Conservation (phyloP, 2,888 invertebrate genomes). For the Crocallis elinguaria region DNA sequence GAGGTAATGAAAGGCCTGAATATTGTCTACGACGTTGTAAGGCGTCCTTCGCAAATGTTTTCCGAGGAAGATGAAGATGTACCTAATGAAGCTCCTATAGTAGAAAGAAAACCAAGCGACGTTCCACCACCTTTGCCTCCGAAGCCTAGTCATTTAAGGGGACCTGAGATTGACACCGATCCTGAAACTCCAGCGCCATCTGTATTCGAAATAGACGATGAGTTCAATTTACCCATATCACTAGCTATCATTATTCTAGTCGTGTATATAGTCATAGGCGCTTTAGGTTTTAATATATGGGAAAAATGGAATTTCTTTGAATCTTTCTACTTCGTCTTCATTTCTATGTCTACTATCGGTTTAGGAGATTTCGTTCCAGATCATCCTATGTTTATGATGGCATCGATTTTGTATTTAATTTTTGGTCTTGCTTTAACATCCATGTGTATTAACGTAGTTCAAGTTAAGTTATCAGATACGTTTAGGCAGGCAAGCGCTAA, state of each 20-base stretch:
- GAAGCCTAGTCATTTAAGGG: slow-evolving; percentile 63
- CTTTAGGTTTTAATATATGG: slow-evolving; percentile 90
- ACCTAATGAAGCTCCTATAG: slow-evolving; percentile 46
- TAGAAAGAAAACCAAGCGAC: slow-evolving; percentile 68
- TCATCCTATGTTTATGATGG: slow-evolving; percentile 95
- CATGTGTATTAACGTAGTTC: slow-evolving; percentile 98
- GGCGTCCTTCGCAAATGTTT: slow-evolving; percentile 88
- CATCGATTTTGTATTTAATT: slow-evolving; percentile 95
- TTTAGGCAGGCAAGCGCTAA: slow-evolving; percentile 94
- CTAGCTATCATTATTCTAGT: slow-evolving; percentile 93
- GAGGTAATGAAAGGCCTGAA: slow-evolving; percentile 94
- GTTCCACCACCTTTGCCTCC: slow-evolving; percentile 76
- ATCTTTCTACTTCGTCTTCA: slow-evolving; percentile 98
- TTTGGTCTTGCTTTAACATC: slow-evolving; percentile 98
- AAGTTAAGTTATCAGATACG: slow-evolving; percentile 91
- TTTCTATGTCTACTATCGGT: slow-evolving; percentile 99
- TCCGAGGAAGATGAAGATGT: slow-evolving; percentile 78
- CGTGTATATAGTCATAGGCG: slow-evolving; percentile 94
- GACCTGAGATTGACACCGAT: slow-evolving; percentile 79
- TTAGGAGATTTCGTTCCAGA: slow-evolving; percentile 96
- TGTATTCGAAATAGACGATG: slow-evolving; percentile 93
- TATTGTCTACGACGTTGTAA: slow-evolving; percentile 91
- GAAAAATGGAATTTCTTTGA: slow-evolving; percentile 96
- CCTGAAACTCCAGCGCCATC: slow-evolving; percentile 92
- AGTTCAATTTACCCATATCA: slow-evolving; percentile 97